These are phyloP conservation scores for Thumatha senex DNA, from an alignment of 2,888 invertebrate species.

Conservation along the genomic window DNA sequence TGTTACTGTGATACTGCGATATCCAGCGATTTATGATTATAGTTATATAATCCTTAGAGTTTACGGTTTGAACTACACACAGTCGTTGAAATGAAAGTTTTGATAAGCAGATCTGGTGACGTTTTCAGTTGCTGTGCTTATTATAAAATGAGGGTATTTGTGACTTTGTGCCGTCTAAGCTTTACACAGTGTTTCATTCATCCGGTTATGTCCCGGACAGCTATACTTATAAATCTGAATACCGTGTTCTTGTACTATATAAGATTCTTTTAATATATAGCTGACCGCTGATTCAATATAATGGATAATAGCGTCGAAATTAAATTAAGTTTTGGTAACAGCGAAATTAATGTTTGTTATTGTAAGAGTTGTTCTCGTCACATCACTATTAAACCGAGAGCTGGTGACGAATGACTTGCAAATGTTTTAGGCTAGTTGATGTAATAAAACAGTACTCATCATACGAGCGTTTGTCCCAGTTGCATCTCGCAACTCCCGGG, in stretches of 20 bases:
- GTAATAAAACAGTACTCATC: too few species aligned
- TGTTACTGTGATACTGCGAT: constrained; percentile 14
- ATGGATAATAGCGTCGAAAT: constrained; percentile 35
- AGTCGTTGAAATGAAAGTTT: too few species aligned
- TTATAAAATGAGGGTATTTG: too few species aligned
- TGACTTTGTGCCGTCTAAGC: too few species aligned
- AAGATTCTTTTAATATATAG: constrained; percentile 38
- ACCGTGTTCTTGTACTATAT: constrained; percentile 18
- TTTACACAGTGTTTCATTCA: too few species aligned
- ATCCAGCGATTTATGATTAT: constrained; percentile 14
- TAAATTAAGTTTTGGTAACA: constrained; percentile 39
- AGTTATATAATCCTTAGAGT: constrained; percentile 6
- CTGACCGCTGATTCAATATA: constrained; percentile 32
- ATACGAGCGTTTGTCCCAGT: too few species aligned
- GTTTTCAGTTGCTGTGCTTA: neutral
- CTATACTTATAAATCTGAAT: too few species aligned
- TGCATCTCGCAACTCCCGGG: too few species aligned
- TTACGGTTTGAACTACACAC: neutral
- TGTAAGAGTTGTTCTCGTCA: constrained; percentile 3
- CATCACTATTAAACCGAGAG: neutral
- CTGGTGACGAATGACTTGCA: too few species aligned
- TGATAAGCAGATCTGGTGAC: too few species aligned
- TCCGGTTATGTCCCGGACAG: too few species aligned
- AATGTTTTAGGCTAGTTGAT: too few species aligned
- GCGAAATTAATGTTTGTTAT: constrained; percentile 30